Base-by-base conservation (phyloP, 2,113 vertebrate genomes). In the Lathamus discolor region DNA sequence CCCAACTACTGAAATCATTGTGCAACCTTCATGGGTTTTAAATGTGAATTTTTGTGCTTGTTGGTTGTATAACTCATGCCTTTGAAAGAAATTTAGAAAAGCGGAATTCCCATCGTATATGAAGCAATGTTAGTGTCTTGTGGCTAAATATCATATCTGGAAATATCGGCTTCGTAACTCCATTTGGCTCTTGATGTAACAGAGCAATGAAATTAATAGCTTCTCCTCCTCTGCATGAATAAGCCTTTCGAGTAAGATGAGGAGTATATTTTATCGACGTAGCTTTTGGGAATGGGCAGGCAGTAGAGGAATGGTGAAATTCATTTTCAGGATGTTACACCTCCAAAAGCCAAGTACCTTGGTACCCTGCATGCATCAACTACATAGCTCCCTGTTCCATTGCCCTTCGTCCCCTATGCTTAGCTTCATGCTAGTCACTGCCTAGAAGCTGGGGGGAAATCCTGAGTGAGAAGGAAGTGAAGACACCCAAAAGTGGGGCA, bases 361-460 rank as follows among this genome's bases (percentile, higher is more conserved):
- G 0, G 22, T 27, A 52, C 22, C 6, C 64, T 17, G 5, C n/a
- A 48, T 25, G 13, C 59, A 69, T 73, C 49, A 70, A 35, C 20
- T 39, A 25, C 37, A 46, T 5, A 15, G 10, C 27, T 83, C 13
- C 10, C 17, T 0, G 0, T 23, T 6, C 27, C 48, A 7, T 41
- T 33, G 43, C 20, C 29, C 48, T 48, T 63, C 46, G 8, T 54
- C 5, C 28, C 8, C 17, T 33, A 2, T 0, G 1, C 19, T 88
- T 59, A 70, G 22, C 55, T 83, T 86, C 27, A 68, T 25, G 41
- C 46, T 19, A 44, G 44, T 52, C 16, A 6, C 44, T 27, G 13
- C 31, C n/a, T 43, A 28, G 25, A 92, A 92, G 25, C 46, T 82
- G 74, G 8, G 81, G 55, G 13, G 55, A 78, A 91, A 55, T 46